Evolutionary conservation across 2,797 vertebrate genomes (phyloP).

Genomic region (Amniataba percoides): DNA sequence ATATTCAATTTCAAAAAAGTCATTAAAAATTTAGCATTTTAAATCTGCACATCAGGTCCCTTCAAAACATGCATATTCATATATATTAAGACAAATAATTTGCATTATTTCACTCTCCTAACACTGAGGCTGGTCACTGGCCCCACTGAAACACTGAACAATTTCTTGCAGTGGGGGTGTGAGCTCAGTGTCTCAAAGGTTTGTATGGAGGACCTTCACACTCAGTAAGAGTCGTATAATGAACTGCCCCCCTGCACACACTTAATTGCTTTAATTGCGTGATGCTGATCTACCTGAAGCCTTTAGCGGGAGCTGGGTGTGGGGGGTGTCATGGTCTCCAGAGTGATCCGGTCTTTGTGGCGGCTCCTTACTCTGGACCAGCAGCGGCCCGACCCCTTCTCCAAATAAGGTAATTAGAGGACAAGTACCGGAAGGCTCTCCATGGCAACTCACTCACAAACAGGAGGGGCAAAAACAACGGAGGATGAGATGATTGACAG

Average conservation of each 20-base stretch:
- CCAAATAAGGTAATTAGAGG: conserved; percentile 67
- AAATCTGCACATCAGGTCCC: background rate
- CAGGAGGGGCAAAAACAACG: conserved; percentile 67
- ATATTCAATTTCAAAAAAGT: background rate
- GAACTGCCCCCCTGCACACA: background rate
- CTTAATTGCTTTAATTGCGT: conserved; percentile 46
- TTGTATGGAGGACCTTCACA: conserved; percentile 16
- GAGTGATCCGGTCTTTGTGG: background rate
- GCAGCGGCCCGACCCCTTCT: conserved; percentile 44
- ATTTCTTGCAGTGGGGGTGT: background rate
- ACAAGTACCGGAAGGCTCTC: conserved; percentile 68
- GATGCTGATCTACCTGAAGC: conserved; percentile 22
- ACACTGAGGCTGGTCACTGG: background rate
- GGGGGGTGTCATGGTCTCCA: background rate
- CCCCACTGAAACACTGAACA: no score
- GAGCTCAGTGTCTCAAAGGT: background rate
- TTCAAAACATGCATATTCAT: background rate
- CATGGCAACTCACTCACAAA: conserved; percentile 75
- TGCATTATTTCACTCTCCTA: background rate
- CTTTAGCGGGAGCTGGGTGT: conserved; percentile 34
- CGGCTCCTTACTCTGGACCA: conserved; percentile 29
- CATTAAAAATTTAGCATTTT: background rate
- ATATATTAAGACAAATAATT: background rate
- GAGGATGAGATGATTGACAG: conserved; percentile 74
- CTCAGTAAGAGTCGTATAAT: conserved; percentile 11